phyloP scores from a whole-genome alignment of 2,113 vertebrate species.

The Scomber scombrus region DNA sequence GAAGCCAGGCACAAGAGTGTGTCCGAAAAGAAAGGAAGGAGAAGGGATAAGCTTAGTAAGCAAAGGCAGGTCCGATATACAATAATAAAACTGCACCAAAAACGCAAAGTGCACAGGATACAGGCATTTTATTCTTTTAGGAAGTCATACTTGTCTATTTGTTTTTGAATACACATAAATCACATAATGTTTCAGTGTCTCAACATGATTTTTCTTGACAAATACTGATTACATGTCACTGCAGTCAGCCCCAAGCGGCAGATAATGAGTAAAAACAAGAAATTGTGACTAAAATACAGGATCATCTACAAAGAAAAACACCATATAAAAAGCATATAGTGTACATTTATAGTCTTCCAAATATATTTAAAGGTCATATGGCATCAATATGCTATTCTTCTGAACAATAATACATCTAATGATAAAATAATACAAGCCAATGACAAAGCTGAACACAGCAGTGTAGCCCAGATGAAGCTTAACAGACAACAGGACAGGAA shows the following conservation, averaged over 20 bases:
- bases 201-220: not conserved
- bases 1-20: slow-evolving; percentile 39
- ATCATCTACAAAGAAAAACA: not conserved
- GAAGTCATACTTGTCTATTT: not conserved
- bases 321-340: not conserved
- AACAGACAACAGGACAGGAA: not conserved
- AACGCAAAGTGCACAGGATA: slow-evolving; percentile 54
- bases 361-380: slow-evolving; percentile 1
- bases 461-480: not conserved
- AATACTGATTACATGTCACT: not conserved
- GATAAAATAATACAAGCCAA: too few species aligned
- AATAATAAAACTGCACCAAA: slow-evolving; percentile 47
- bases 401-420: not conserved
- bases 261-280: not conserved
- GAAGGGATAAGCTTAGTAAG: slow-evolving; percentile 52
- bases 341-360: not conserved
- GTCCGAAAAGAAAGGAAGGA: slow-evolving; percentile 56
- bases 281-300: not conserved
- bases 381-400: slow-evolving; percentile 2
- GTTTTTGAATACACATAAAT: not conserved
- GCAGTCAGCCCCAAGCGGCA: slow-evolving; percentile 23
- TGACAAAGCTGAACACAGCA: too few species aligned
- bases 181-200: slow-evolving; percentile 5
- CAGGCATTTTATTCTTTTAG: not conserved
- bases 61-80: slow-evolving; percentile 41